phyloP scores from a whole-genome alignment of 2,888 invertebrate species.

The Mythimna ferrago region DNA sequence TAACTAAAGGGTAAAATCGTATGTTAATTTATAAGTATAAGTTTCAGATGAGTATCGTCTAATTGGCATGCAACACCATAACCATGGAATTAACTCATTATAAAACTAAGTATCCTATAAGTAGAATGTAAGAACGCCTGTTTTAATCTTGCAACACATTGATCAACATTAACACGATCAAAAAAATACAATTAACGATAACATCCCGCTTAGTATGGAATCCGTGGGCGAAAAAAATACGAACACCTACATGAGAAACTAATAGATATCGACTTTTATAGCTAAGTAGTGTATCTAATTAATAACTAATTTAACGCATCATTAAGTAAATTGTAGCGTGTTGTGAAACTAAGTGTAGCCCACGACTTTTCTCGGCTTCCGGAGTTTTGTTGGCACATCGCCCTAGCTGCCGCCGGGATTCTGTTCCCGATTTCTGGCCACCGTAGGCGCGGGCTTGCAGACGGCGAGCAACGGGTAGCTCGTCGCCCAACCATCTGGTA shows the following conservation, averaged over 20 bases:
- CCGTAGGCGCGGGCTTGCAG: too few relatives aligned
- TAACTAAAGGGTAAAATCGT: too few relatives aligned
- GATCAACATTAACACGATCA: conserved; percentile 53
- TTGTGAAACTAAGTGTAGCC: conserved; percentile 54
- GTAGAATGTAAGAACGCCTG: conserved; percentile 35
- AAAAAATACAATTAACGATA: conserved; percentile 63
- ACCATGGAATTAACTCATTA: conserved; percentile 9
- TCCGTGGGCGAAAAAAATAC: conserved; percentile 60
- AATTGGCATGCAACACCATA: conserved; percentile 1
- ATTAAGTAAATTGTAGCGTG: conserved; percentile 61
- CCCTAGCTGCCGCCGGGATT: too few relatives aligned
- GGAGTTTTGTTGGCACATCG: conserved; percentile 20
- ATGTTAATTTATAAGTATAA: too few relatives aligned
- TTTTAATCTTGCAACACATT: conserved; percentile 52
- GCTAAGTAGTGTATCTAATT: conserved; percentile 63
- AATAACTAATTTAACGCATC: conserved; percentile 65
- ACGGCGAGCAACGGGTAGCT: too few relatives aligned
- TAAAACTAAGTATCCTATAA: conserved; percentile 24
- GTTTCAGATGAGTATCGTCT: neutral
- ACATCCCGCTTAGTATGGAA: conserved; percentile 46
- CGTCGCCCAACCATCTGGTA: too few relatives aligned
- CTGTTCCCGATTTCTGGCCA: too few relatives aligned
- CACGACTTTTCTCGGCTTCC: conserved; percentile 49
- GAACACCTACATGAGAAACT: conserved; percentile 58
- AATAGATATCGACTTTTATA: conserved; percentile 62